These are phyloP conservation scores for Solenodon paradoxus DNA, from an alignment of 2,113 vertebrate species.

Conservation along the genomic window DNA sequence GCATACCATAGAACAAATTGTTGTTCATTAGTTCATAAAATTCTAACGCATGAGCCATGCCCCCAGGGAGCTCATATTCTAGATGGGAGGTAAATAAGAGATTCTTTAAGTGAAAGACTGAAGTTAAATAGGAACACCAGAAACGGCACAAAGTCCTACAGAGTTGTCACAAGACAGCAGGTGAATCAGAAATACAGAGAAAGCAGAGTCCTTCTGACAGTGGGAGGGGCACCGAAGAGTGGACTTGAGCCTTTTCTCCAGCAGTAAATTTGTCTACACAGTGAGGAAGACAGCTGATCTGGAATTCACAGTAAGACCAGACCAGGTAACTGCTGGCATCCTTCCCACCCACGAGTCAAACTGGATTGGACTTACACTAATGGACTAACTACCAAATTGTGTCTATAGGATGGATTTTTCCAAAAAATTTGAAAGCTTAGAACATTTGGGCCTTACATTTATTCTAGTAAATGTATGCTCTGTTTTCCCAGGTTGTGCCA, in stretches of 20 bases:
- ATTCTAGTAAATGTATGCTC: neutral
- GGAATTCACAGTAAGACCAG: neutral
- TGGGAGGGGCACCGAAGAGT: neutral
- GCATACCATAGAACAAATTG: neutral
- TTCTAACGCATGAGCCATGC: neutral
- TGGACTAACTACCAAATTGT: neutral
- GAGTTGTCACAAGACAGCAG: neutral
- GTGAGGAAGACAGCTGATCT: neutral
- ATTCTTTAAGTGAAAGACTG: neutral
- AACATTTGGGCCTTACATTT: neutral
- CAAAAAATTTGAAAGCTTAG: neutral
- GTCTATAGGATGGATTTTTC: neutral
- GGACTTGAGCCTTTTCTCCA: neutral
- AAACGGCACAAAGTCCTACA: neutral
- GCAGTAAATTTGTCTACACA: neutral
- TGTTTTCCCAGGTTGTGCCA: neutral
- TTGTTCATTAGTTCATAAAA: neutral
- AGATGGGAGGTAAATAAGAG: neutral
- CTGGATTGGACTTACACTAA: neutral
- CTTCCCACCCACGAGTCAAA: neutral
- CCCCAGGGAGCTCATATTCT: neutral
- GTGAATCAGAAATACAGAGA: neutral
- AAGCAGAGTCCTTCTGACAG: neutral
- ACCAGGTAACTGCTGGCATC: neutral
- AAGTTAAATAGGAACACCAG: neutral